Conservation (phyloP, 2,113 vertebrate species). For the Ia io region DNA sequence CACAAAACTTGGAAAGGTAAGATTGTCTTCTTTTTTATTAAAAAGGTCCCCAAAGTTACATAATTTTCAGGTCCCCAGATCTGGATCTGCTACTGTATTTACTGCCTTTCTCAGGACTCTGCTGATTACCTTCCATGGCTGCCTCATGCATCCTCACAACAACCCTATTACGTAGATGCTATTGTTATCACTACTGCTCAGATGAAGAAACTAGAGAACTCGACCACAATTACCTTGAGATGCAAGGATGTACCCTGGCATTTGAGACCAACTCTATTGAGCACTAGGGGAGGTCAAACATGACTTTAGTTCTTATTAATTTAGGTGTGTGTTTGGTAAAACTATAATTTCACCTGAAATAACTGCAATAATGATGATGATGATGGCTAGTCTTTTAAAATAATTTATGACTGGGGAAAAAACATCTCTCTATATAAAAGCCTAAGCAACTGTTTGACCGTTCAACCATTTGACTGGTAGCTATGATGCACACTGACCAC, state of each 20-base stretch:
- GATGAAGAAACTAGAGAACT: background rate
- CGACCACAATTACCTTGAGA: background rate
- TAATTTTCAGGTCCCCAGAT: background rate
- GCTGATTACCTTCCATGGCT: background rate
- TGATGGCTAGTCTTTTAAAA: conserved; percentile 19
- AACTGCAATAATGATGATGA: background rate
- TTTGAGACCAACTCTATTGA: background rate
- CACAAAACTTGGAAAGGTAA: background rate
- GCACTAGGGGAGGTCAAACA: background rate
- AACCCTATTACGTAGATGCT: background rate
- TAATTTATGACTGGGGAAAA: background rate
- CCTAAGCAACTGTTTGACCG: too few species aligned
- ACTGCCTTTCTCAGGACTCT: background rate
- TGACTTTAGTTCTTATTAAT: background rate
- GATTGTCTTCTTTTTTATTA: background rate
- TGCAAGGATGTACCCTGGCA: background rate
- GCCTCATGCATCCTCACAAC: background rate
- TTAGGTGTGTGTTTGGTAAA: background rate
- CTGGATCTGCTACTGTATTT: background rate
- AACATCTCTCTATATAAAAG: background rate
- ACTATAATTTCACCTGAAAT: background rate
- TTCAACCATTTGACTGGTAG: too few species aligned
- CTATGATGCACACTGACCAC: too few species aligned
- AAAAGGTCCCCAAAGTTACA: background rate
- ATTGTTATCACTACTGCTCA: background rate